Evolutionary conservation across 2,888 invertebrate species (phyloP).

Genomic region (Leucoptera coffeella): DNA sequence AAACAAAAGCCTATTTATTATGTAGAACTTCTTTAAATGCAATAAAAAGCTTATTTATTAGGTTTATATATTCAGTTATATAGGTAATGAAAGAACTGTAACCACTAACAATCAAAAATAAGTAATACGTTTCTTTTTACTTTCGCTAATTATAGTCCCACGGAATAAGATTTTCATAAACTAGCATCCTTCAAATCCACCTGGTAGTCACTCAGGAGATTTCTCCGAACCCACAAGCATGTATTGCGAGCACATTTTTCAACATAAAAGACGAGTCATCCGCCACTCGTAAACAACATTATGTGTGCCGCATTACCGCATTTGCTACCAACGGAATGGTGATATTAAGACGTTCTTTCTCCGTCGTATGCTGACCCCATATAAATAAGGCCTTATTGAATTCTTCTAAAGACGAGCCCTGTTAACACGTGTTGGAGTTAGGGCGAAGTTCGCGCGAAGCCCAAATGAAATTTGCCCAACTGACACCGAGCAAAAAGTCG

Average conservation of each 20-base stretch:
- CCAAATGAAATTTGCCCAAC: slow-evolving; percentile 44
- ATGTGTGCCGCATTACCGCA: slow-evolving; percentile 35
- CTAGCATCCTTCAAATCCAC: too few relatives aligned
- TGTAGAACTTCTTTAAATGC: too few relatives aligned
- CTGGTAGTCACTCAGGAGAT: too few relatives aligned
- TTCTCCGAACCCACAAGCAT: too few relatives aligned
- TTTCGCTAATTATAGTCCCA: too few relatives aligned
- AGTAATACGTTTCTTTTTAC: too few relatives aligned
- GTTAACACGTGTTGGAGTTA: slow-evolving; percentile 44
- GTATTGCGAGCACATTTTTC: slow-evolving; percentile 4
- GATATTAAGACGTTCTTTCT: slow-evolving; percentile 43
- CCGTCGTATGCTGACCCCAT: slow-evolving; percentile 43
- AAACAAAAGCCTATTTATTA: too few relatives aligned
- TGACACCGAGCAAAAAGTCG: slow-evolving; percentile 21
- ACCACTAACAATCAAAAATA: too few relatives aligned
- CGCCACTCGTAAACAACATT: slow-evolving; percentile 33
- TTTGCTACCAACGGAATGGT: slow-evolving; percentile 27
- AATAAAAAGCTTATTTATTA: too few relatives aligned
- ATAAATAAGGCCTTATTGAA: slow-evolving; percentile 45
- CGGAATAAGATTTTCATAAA: too few relatives aligned
- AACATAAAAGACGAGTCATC: slow-evolving; percentile 11
- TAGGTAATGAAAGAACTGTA: too few relatives aligned
- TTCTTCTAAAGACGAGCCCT: slow-evolving; percentile 42
- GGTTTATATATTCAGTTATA: too few relatives aligned
- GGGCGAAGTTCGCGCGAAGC: slow-evolving; percentile 23